These are phyloP conservation scores for Teleogryllus occipitalis DNA, from an alignment of 1,140 invertebrate species.

Conservation along the genomic window DNA sequence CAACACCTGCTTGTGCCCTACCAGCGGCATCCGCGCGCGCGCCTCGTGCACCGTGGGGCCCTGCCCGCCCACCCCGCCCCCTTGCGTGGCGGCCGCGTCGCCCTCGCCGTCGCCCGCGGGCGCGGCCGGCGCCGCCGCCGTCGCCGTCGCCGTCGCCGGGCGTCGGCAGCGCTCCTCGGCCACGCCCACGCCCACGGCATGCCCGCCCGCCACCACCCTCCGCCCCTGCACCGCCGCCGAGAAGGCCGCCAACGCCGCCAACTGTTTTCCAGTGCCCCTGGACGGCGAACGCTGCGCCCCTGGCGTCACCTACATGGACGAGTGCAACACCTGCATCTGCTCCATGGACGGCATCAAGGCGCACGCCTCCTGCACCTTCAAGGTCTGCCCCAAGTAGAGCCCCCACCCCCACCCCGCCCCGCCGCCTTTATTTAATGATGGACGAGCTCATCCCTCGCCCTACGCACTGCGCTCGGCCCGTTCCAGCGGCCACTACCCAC, in stretches of 20 bases:
- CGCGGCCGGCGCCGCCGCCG: conserved; percentile 14
- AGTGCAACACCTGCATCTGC: conserved; percentile 24
- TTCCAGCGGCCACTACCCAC: too few species aligned
- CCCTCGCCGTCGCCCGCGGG: conserved; percentile 14
- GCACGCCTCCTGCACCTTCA: conserved; percentile 10
- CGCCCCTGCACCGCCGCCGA: neutral
- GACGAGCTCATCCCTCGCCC: too few species aligned
- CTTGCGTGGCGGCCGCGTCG: neutral
- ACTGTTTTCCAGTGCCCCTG: conserved; percentile 14
- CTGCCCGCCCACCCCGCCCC: neutral
- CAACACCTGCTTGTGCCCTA: conserved; percentile 25
- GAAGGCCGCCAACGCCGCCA: neutral
- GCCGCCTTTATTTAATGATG: neutral
- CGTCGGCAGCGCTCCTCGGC: too few species aligned
- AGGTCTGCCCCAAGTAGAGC: conserved; percentile 1
- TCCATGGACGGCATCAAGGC: conserved; percentile 10
- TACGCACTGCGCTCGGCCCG: too few species aligned
- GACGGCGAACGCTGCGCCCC: conserved; percentile 14
- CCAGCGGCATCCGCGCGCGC: neutral
- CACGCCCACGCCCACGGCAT: too few species aligned
- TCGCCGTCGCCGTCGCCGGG: too few species aligned
- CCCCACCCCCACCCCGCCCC: too few species aligned
- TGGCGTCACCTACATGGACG: conserved; percentile 17
- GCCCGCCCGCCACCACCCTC: too few species aligned
- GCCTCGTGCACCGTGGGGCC: conserved; percentile 15